Evolutionary conservation across 2,888 invertebrate genomes (phyloP).

Genomic region (Muschampia plurimacula): DNA sequence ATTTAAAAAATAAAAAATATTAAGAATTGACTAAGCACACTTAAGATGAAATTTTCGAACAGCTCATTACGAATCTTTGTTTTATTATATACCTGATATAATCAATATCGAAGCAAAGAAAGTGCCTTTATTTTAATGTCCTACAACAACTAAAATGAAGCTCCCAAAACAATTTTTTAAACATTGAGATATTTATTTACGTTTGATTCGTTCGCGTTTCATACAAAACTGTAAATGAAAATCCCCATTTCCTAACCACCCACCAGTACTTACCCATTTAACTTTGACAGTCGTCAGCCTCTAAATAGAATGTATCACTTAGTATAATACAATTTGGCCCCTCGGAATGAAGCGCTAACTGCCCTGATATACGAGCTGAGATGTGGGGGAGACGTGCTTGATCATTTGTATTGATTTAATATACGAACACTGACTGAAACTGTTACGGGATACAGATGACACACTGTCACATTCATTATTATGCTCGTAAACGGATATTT

Average conservation of each 20-base stretch:
- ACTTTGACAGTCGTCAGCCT: conserved; percentile 48
- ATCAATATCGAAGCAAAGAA: too few relatives aligned
- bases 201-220: background rate
- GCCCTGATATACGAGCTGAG: conserved; percentile 53
- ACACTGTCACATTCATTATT: conserved; percentile 26
- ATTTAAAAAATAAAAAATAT: too few relatives aligned
- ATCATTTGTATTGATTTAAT: conserved; percentile 42
- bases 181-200: too few relatives aligned
- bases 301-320: conserved; percentile 75
- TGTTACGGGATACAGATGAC: conserved; percentile 26
- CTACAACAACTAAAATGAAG: too few relatives aligned
- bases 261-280: conserved; percentile 30
- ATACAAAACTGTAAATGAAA: conserved; percentile 13
- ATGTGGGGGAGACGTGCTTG: conserved; percentile 40
- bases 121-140: too few relatives aligned
- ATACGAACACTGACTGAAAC: conserved; percentile 22
- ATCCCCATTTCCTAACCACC: conserved; percentile 25
- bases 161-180: too few relatives aligned
- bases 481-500: conserved; percentile 8
- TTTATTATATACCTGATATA: too few relatives aligned
- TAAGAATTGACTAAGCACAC: too few relatives aligned
- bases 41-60: too few relatives aligned
- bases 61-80: too few relatives aligned
- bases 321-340: conserved; percentile 76
- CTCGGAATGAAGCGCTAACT: conserved; percentile 58